Percentiles rank a stretch among this genome's conserved stretches.
Evolutionary conservation across 2,797 vertebrate species (phyloP).

Genomic region (Darevskia nairensis): DNA sequence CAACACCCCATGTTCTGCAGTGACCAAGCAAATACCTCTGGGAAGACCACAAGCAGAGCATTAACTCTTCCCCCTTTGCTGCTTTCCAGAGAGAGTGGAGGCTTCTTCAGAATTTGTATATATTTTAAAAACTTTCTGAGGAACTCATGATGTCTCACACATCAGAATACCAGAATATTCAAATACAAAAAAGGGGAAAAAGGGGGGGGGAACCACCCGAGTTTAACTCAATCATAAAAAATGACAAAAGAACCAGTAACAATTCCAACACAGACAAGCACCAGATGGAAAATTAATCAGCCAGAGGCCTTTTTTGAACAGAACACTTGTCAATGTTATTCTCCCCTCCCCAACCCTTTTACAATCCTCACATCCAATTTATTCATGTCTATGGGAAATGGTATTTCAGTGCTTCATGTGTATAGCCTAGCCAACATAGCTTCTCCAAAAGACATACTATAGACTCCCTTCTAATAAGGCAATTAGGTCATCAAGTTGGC

Average conservation of each 20-base stretch:
- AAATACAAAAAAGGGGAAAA: no score
- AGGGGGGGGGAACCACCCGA: no score
- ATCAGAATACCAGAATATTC: no score
- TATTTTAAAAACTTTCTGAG: no score
- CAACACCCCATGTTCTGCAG: neutral
- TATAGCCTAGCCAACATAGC: neutral
- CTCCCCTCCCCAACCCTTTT: neutral
- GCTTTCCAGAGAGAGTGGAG: neutral
- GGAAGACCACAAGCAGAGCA: no score
- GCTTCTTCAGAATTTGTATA: no score
- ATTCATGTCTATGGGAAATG: neutral
- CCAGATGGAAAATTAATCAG: no score
- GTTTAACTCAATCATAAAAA: no score
- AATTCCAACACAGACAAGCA: neutral
- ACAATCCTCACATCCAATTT: neutral
- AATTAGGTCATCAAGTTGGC: neutral
- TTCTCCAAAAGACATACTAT: neutral
- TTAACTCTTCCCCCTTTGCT: neutral
- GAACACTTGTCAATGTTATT: neutral
- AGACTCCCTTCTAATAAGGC: neutral
- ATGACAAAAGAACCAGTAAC: no score
- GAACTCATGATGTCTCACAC: no score
- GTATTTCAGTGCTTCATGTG: neutral
- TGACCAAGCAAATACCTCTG: neutral
- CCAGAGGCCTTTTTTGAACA: no score